Evolutionary conservation across 1,140 invertebrate genomes (phyloP).

Genomic region (Rhyacophila brunnea): DNA sequence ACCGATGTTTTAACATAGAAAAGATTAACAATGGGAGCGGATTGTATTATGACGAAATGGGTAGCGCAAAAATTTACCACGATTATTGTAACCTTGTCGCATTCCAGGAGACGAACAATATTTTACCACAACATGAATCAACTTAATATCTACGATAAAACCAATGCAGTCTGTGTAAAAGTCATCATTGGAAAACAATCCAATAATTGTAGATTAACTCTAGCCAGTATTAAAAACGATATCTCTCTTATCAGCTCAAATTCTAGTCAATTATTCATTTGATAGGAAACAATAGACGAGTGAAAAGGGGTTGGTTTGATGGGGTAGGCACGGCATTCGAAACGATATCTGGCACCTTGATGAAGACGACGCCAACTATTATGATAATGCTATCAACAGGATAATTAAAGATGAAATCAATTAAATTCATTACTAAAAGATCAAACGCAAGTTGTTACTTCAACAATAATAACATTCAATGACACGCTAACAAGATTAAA

Average conservation of each 20-base stretch:
- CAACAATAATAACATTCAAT: not conserved
- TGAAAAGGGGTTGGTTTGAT: too few species aligned
- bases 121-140: not conserved
- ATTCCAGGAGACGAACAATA: not conserved
- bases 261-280: not conserved
- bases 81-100: not conserved
- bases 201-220: not conserved
- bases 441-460: not conserved
- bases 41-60: not conserved
- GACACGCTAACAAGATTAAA: not conserved
- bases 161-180: not conserved
- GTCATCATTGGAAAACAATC: not conserved
- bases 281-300: not conserved
- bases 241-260: not conserved
- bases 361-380: too few species aligned
- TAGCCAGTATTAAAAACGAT: not conserved
- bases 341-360: too few species aligned
- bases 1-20: not conserved
- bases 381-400: not conserved
- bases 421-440: not conserved
- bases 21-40: too few species aligned
- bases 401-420: not conserved
- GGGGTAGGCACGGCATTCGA: too few species aligned
- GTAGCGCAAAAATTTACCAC: not conserved
- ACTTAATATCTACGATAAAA: not conserved